phyloP scores from a whole-genome alignment of 2,113 vertebrate genomes.

The Amphiprion percula region DNA sequence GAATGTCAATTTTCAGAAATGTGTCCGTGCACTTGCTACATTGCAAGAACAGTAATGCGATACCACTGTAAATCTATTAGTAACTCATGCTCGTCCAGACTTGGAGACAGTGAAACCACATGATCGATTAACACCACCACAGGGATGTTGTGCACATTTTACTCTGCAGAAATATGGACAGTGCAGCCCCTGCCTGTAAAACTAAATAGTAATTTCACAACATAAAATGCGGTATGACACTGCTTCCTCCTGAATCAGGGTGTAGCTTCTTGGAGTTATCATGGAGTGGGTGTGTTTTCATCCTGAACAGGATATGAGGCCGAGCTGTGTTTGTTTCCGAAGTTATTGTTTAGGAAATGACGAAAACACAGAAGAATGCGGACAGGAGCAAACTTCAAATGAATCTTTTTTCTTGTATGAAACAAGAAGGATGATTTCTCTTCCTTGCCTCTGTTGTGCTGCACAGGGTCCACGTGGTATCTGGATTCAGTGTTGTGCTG shows the following conservation, averaged over 20 bases:
- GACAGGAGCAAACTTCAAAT: not conserved
- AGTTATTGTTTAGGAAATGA: conserved; percentile 33
- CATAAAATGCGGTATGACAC: not conserved
- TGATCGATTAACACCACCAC: conserved; percentile 30
- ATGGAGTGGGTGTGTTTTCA: not conserved
- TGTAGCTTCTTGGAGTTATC: not conserved
- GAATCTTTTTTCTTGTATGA: not conserved
- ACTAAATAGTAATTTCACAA: not conserved
- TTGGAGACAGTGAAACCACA: conserved; percentile 4
- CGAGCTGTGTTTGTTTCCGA: conserved; percentile 1
- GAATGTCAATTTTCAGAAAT: conserved; percentile 56
- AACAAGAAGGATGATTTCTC: not conserved
- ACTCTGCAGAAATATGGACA: not conserved
- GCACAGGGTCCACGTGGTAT: not conserved
- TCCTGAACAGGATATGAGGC: conserved; percentile 8
- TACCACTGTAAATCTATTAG: conserved; percentile 13
- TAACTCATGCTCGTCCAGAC: conserved; percentile 11
- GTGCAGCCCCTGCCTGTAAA: not conserved
- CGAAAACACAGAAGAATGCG: not conserved
- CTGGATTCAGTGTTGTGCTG: not conserved
- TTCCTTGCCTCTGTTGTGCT: not conserved
- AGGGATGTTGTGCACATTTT: not conserved
- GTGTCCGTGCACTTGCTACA: conserved; percentile 4
- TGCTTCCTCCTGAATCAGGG: not conserved
- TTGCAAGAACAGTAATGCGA: conserved; percentile 43